Evolutionary conservation across 2,797 vertebrate genomes (phyloP), one percentile per base, ranked within the genome.

Genomic region (Denticeps clupeoides): DNA sequence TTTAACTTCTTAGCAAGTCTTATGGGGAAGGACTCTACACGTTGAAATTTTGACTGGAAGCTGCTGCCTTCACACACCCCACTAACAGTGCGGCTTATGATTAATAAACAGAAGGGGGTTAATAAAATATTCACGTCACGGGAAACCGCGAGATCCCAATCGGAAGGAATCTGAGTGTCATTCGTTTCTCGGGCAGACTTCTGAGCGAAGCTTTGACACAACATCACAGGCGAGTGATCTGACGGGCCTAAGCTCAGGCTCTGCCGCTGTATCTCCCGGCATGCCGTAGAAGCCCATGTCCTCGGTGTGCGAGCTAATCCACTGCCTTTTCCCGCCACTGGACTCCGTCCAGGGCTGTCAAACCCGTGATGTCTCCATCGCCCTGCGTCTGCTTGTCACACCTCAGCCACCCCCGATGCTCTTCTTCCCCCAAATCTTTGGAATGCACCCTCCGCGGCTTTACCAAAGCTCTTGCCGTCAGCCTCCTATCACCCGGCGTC

Each of bases 361-460:
- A 48, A 57, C 33, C 27, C 15, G 15, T 60, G 71, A 80, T 73
- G 72, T 73, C 74, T 78, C 63, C 59, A 71, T 73, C 41, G 65
- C 64, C 60, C 54, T 54, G 50, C 68, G 66, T 66, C 51, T 49
- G 56, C 63, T 65, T 56, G 41, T 65, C 63, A 54, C 41, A 42
- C 56, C 58, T 21, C 44, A 49, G 43, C 43, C 51, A 37, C 31
- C 41, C 51, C 52, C 52, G 35, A 35, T 48, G 26, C 2, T 42
- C 48, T 56, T 42, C 38, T n/a, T n/a, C 51, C 51, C 58, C 13
- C 18, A 42, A 54, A 55, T n/a, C n/a, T n/a, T n/a, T n/a, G n/a
- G n/a, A n/a, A n/a, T n/a, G n/a, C n/a, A 35, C 13, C 19, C 60
- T 51, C 11, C 45, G 52, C 48, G 51, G 61, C 58, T 2, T 32